Base-by-base conservation (phyloP, 2,888 invertebrate species). In the Ectemnius lituratus region DNA sequence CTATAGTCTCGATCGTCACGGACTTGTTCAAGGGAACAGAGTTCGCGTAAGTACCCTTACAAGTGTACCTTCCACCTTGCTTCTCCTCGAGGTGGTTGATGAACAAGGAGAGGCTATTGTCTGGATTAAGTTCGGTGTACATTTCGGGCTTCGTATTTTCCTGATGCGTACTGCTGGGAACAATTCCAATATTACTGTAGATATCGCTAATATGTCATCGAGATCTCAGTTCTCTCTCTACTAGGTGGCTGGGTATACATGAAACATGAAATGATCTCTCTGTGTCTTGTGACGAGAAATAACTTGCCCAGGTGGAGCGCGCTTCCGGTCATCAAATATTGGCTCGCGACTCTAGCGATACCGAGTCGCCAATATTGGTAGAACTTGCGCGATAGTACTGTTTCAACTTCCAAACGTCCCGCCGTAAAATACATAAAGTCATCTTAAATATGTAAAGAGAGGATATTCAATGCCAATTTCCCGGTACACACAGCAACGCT, bases 61-160 rank as follows among this genome's bases (percentile, higher is more conserved):
- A 97, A 75, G 94, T 95, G 91, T 97, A 97, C 83, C 92, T 93
- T 72, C 97, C 97, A 49, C 94, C 95, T 92, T 97, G 95, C 70
- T 94, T 93, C 79, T 95, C 94, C 56, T 94, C 93, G 83, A 97
- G 92, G 49, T 94, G 94, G 63, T 94, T 93, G 89, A 97, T 96
- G 90, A 96, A 94, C 73, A 97, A 93, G 69, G 94, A 93, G 82
- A 95, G 92, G 80, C 94, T 94, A 86, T 94, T 94, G 56, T 93
- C 93, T 67, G 93, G 92, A 13, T 84, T 91, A 74, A 93, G 91
- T 86, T 95, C 95, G 69, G 95, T 94, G 90, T 94, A 95, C 92
- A 95, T 94, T 78, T 93, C 91, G 11, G 94, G 93, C 80, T 92
- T 85, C 56, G 81, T 45, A 11, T 65, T 65, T 4, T 73, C 80